Evolutionary conservation across 1,140 invertebrate species (phyloP), one percentile per base, ranked within the genome.

Genomic region (Meloidogyne hapla): DNA sequence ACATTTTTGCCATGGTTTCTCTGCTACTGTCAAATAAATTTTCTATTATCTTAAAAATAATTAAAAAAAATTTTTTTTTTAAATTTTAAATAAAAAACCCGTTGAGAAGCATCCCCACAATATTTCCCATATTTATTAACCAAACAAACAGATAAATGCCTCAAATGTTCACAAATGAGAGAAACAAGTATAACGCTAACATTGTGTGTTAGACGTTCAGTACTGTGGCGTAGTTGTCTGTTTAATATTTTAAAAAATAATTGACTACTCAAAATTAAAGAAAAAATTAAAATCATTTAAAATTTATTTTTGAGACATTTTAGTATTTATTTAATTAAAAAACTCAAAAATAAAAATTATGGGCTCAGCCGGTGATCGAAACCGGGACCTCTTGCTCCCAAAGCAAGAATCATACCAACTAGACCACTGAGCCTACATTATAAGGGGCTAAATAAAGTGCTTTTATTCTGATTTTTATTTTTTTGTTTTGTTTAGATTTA

Each of bases 381-480:
- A 4, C 18, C 48, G 48, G 87, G 87, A 88, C 89, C 88, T 89
- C 88, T 86, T 88, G 88, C 88, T 88, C 88, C 88, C 88, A 84
- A 89, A 89, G 88, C 88, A 88, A 87, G 88, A 89, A 89, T 89
- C 88, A 89, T 89, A 89, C 88, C 88, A n/a, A 83, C 88, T 89
- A 89, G 88, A 89, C 88, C 88, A 89, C 45, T 70, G 45, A 70
- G 48, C 48, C 48, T 4, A 33, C 33, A 33, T n/a, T n/a, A n/a
- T n/a, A n/a, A n/a, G n/a, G n/a, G n/a, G n/a, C n/a, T n/a, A n/a
- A n/a, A n/a, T n/a, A n/a, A n/a, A n/a, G n/a, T n/a, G n/a, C n/a
- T n/a, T 33, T 33, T 33, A 33, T 33, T 33, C 33, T 33, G 33
- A 33, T 33, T 33, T 33, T 33, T 33, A 56, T 42, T 42, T 15